phyloP scores from a whole-genome alignment of 92 coral and sea anemone species.

The Phymanthus crucifer region DNA sequence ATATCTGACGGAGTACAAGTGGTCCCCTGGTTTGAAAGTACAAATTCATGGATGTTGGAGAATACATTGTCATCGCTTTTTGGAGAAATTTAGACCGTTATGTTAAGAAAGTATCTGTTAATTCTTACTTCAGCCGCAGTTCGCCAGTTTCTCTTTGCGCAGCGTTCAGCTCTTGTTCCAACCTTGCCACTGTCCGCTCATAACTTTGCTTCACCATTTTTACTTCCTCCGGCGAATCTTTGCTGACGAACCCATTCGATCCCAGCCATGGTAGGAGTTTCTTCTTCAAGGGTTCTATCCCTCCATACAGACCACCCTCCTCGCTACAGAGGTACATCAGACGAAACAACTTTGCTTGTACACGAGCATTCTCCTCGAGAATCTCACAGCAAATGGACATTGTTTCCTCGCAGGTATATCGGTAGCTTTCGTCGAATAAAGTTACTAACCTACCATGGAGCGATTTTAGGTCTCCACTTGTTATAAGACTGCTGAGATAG shows the following conservation, averaged over 20 bases:
- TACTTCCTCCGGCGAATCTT: constrained; percentile 47
- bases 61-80: too few relatives aligned
- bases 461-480: constrained; percentile 52
- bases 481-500: constrained; percentile 63
- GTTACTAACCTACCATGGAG: constrained; percentile 60
- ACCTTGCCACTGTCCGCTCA: constrained; percentile 48
- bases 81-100: not conserved
- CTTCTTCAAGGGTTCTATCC: constrained; percentile 64
- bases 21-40: too few relatives aligned
- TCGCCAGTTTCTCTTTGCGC: constrained; percentile 63
- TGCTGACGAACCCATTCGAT: constrained; percentile 32
- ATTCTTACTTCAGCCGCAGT: constrained; percentile 65
- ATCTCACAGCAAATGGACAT: constrained; percentile 72
- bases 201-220: constrained; percentile 55
- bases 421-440: constrained; percentile 69
- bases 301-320: constrained; percentile 75
- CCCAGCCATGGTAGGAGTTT: constrained; percentile 78
- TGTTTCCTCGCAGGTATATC: constrained; percentile 78
- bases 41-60: not conserved
- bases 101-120: not conserved
- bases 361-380: constrained; percentile 63
- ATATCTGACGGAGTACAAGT: too few relatives aligned
- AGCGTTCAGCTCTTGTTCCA: constrained; percentile 67
- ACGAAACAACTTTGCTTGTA: constrained; percentile 80
- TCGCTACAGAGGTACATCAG: constrained; percentile 68